A percentile compares a stretch with the other conserved stretches of the same genome.
Conservation (phyloP, 35 echinoderm and acorn worm genomes). For the Hemicentrotus pulcherrimus region DNA sequence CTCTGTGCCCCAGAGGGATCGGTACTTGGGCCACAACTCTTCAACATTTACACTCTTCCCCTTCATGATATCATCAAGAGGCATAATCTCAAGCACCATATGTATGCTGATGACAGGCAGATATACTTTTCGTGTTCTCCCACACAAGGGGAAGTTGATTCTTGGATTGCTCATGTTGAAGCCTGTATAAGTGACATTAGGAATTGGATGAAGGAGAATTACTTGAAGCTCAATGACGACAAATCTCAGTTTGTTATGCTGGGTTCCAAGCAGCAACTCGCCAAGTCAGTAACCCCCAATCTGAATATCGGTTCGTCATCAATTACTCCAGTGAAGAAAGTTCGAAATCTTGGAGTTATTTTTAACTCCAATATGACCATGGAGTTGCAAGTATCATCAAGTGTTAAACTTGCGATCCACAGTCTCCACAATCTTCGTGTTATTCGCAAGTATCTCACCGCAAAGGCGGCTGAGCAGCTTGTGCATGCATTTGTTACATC, state of each 20-base stretch:
- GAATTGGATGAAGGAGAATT: slow-evolving; percentile 62
- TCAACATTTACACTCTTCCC: slow-evolving; percentile 61
- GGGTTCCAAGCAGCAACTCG: slow-evolving; percentile 11
- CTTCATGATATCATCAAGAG: slow-evolving; percentile 57
- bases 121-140: slow-evolving; percentile 57
- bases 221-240: slow-evolving; percentile 62
- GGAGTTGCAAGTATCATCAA: slow-evolving; percentile 26
- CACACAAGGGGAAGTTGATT: slow-evolving; percentile 48
- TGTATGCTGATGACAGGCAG: slow-evolving; percentile 56
- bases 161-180: slow-evolving; percentile 23
- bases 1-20: slow-evolving; percentile 73
- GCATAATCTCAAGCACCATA: slow-evolving; percentile 55
- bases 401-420: slow-evolving; percentile 14
- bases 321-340: slow-evolving; percentile 13
- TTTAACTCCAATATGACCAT: slow-evolving; percentile 45
- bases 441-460: slow-evolving; percentile 35
- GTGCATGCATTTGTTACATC: slow-evolving; percentile 40
- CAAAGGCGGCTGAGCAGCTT: neutral
- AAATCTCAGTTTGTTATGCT: slow-evolving; percentile 57
- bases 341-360: slow-evolving; percentile 44
- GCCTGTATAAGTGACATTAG: slow-evolving; percentile 52
- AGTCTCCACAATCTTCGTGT: slow-evolving; percentile 28
- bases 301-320: neutral
- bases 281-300: neutral
- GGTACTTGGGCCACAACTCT: slow-evolving; percentile 58